These are phyloP conservation scores for Leptinotarsa texana DNA, from an alignment of 1,140 invertebrate species.

Conservation along the genomic window DNA sequence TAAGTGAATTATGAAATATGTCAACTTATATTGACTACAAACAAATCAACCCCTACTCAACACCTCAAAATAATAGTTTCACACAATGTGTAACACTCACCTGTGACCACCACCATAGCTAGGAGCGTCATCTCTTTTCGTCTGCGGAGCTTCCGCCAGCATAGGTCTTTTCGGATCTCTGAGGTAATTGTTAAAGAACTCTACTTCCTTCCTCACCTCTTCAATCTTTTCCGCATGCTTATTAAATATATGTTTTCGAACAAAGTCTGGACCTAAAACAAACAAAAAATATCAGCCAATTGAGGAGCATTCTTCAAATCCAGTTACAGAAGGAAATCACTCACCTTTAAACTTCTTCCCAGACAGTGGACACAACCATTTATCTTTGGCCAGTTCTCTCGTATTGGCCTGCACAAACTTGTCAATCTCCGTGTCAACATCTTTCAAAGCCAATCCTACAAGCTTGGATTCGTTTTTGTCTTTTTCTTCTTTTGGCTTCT, in stretches of 20 bases:
- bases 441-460: slow-evolving; percentile 64
- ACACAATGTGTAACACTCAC: slow-evolving; percentile 40
- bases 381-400: slow-evolving; percentile 94
- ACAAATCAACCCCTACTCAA: too few relatives aligned
- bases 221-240: slow-evolving; percentile 97
- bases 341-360: slow-evolving; percentile 97
- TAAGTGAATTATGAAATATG: too few relatives aligned
- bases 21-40: too few relatives aligned
- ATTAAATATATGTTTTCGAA: slow-evolving; percentile 97
- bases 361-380: slow-evolving; percentile 97
- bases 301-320: background rate
- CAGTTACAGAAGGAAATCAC: background rate
- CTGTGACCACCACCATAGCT: slow-evolving; percentile 58
- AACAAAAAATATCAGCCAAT: background rate
- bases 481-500: slow-evolving; percentile 53
- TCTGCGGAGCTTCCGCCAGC: slow-evolving; percentile 80
- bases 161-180: slow-evolving; percentile 93
- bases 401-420: slow-evolving; percentile 94
- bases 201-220: slow-evolving; percentile 93
- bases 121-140: slow-evolving; percentile 58
- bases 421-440: slow-evolving; percentile 90
- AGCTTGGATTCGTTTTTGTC: slow-evolving; percentile 53
- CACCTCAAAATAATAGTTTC: too few relatives aligned
- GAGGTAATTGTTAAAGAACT: slow-evolving; percentile 98
- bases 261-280: slow-evolving; percentile 86